A percentile compares a stretch with the other conserved stretches of the same genome.
Conservation (phyloP, 2,113 vertebrate species). For the Dipodomys ordii region DNA sequence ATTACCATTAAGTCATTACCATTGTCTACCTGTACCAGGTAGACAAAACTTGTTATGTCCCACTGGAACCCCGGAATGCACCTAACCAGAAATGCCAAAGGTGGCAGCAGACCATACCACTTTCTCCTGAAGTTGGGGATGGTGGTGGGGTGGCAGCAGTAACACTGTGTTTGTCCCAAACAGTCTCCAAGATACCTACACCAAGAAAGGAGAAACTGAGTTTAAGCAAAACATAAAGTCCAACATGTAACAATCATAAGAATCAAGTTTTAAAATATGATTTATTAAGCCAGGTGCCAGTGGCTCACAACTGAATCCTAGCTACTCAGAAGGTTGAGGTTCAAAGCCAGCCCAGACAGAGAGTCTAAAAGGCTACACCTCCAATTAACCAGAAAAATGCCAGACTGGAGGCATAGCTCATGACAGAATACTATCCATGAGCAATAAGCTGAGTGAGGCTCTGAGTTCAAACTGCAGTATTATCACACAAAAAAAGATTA, state of each 20-base stretch:
- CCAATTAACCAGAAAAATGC: too few species aligned
- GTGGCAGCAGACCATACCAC: slow-evolving; percentile 86
- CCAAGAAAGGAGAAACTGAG: slow-evolving; percentile 66
- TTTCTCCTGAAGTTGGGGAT: slow-evolving; percentile 96
- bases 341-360: too few species aligned
- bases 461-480: too few species aligned
- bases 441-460: too few species aligned
- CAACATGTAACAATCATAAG: background rate
- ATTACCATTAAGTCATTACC: background rate
- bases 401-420: too few species aligned
- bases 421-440: too few species aligned
- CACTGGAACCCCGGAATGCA: background rate
- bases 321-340: too few species aligned
- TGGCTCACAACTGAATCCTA: too few species aligned
- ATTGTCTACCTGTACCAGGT: background rate
- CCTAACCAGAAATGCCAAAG: background rate
- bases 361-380: too few species aligned
- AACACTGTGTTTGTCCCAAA: slow-evolving; percentile 98
- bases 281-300: background rate
- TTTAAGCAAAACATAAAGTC: slow-evolving; percentile 47
- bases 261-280: slow-evolving; percentile 1
- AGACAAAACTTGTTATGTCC: background rate
- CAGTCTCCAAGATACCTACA: slow-evolving; percentile 96
- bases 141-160: slow-evolving; percentile 97
- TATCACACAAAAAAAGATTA: too few species aligned